Base-by-base conservation (phyloP, 2,797 vertebrate species). In the Rachycentron canadum region DNA sequence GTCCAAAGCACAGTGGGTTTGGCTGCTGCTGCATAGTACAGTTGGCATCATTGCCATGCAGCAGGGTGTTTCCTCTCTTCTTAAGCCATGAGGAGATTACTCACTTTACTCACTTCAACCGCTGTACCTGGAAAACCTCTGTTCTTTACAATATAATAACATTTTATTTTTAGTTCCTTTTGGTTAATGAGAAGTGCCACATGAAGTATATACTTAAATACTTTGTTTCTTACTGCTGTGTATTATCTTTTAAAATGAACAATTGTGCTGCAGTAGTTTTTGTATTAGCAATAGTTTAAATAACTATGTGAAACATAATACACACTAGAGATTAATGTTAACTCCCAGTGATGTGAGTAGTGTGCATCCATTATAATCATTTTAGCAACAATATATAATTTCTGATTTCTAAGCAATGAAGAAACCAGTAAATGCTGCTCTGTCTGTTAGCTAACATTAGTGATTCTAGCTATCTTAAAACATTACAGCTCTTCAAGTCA, bases 61-160 rank as follows among this genome's bases (percentile, higher is more conserved):
- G 69, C 72, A 82, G 92, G 90, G 90, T 85, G 92, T 87, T 89
- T 82, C 81, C 85, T 85, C 66, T 86, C 59, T 74, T 83, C 87
- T 75, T 49, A 67, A 85, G 50, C 86, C 77, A 71, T 78, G 52
- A 65, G 75, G 59, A 80, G 70, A 84, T 84, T 78, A 86, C 45
- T 62, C 65, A 79, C 74, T 81, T 74, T 72, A 73, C 64, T 81
- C n/a, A n/a, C n/a, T n/a, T n/a, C 47, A 12, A 28, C 23, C 7
- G 30, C 58, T 47, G 9, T 36, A 79, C 63, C 40, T 53, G 62
- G 25, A 77, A 79, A 67, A 13, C 28, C 8, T 81, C 41, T 53
- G 50, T 6, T 21, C 17, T 59, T 75, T 78, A 67, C 40, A 78
- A 26, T 53, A n/a, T n/a, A n/a, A n/a, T n/a, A n/a, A n/a, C n/a